Evolutionary conservation across 2,888 invertebrate genomes (phyloP).

Genomic region (Xanthorhoe spadicearia): DNA sequence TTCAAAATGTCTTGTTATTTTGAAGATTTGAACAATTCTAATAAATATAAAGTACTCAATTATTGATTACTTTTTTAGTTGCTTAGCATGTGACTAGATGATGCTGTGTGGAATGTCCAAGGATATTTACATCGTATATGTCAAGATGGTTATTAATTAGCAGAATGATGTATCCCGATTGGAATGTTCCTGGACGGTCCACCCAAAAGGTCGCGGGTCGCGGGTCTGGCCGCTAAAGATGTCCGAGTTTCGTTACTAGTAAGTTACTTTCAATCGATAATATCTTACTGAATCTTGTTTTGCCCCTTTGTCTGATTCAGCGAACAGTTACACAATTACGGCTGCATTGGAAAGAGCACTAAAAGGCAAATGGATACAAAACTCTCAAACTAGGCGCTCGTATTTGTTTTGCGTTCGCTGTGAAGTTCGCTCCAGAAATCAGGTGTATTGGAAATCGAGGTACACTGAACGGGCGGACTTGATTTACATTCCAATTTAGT

Average conservation of each 20-base stretch:
- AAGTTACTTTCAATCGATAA: background rate
- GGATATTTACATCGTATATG: too few species aligned
- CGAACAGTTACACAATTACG: slow-evolving; percentile 18
- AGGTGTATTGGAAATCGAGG: slow-evolving; percentile 68
- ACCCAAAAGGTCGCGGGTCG: too few species aligned
- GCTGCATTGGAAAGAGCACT: slow-evolving; percentile 13
- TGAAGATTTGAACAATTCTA: too few species aligned
- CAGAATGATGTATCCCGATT: too few species aligned
- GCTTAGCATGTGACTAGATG: too few species aligned
- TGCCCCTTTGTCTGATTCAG: slow-evolving; percentile 5
- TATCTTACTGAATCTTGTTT: background rate
- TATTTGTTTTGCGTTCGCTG: slow-evolving; percentile 48
- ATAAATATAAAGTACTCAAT: too few species aligned
- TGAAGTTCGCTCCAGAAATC: slow-evolving; percentile 67
- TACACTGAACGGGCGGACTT: slow-evolving; percentile 72
- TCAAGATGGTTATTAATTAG: too few species aligned
- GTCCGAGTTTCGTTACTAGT: background rate
- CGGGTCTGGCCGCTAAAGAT: too few species aligned
- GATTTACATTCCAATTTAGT: slow-evolving; percentile 78
- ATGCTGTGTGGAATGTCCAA: too few species aligned
- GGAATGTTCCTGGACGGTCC: too few species aligned
- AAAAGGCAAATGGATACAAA: slow-evolving; percentile 17
- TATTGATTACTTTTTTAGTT: too few species aligned
- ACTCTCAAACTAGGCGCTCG: slow-evolving; percentile 15
- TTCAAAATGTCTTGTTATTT: too few species aligned